Conservation (phyloP, 2,113 vertebrate species). For the Macrotis lagotis region DNA sequence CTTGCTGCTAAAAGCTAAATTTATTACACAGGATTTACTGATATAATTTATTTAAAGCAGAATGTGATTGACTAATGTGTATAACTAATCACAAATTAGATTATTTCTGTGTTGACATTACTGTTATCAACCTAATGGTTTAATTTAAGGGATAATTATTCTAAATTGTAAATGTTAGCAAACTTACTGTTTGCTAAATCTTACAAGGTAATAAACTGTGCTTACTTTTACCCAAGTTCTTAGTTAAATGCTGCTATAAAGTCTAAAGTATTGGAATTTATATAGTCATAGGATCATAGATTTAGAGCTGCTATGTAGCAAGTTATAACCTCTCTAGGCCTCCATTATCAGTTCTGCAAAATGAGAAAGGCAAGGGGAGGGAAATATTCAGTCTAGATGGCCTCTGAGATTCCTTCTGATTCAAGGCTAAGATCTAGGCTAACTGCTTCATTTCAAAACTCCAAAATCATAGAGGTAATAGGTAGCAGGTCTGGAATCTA, state of each 20-base stretch:
- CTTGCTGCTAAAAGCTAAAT: too few species aligned
- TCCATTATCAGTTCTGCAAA: neutral
- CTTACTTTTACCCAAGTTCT: slow-evolving; percentile 33
- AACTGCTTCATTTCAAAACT: neutral
- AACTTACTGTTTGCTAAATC: slow-evolving; percentile 1
- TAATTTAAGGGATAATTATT: neutral
- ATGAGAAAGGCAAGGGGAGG: neutral
- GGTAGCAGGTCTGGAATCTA: neutral
- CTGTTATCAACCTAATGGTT: neutral
- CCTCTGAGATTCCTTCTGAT: neutral
- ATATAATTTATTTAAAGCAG: neutral
- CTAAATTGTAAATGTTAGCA: neutral
- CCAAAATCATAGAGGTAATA: neutral
- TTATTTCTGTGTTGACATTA: neutral
- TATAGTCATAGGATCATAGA: neutral
- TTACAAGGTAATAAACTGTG: slow-evolving; percentile 15
- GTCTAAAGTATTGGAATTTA: slow-evolving; percentile 1
- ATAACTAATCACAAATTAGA: neutral
- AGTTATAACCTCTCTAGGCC: neutral
- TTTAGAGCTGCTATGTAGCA: neutral
- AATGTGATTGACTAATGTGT: neutral
- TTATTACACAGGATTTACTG: neutral
- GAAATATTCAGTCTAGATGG: neutral
- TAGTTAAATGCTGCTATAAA: slow-evolving; percentile 37
- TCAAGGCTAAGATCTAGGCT: neutral